Conservation (phyloP, 2,888 invertebrate genomes). For the Scaptomyza parva region DNA sequence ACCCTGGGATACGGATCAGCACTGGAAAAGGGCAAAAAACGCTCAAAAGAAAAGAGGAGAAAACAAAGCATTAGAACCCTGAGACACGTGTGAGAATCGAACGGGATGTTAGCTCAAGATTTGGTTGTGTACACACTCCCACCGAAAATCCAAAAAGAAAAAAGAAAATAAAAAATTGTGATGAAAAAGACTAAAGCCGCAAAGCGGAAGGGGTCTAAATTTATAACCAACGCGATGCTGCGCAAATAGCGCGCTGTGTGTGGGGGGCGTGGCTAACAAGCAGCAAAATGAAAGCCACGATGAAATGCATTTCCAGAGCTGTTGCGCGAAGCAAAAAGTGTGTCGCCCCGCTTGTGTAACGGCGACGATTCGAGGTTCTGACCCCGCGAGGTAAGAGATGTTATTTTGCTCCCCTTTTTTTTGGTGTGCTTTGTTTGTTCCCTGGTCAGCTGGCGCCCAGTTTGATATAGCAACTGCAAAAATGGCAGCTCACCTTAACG, state of each 20-base stretch:
- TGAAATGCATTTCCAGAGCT: constrained; percentile 75
- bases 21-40: constrained; percentile 27
- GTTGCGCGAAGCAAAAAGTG: constrained; percentile 55
- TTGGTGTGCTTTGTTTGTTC: constrained; percentile 6
- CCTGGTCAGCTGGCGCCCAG: constrained; percentile 47
- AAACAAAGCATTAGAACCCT: constrained; percentile 11
- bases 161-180: constrained; percentile 17
- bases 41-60: background rate
- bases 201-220: constrained; percentile 59
- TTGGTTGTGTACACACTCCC: constrained; percentile 28
- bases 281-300: constrained; percentile 72
- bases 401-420: constrained; percentile 21
- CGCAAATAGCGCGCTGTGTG: constrained; percentile 32
- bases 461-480: constrained; percentile 75
- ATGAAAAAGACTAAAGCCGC: constrained; percentile 65
- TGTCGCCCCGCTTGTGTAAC: constrained; percentile 56
- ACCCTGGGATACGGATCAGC: constrained; percentile 48
- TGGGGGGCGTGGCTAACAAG: constrained; percentile 69
- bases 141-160: constrained; percentile 12
- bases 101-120: constrained; percentile 56
- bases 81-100: constrained; percentile 58
- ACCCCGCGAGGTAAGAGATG: constrained; percentile 58
- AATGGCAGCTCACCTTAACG: constrained; percentile 78
- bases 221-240: constrained; percentile 66
- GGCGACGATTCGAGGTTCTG: constrained; percentile 70